These are phyloP conservation scores for Microtus richardsoni DNA, from an alignment of 2,113 vertebrate species.

Conservation along the genomic window DNA sequence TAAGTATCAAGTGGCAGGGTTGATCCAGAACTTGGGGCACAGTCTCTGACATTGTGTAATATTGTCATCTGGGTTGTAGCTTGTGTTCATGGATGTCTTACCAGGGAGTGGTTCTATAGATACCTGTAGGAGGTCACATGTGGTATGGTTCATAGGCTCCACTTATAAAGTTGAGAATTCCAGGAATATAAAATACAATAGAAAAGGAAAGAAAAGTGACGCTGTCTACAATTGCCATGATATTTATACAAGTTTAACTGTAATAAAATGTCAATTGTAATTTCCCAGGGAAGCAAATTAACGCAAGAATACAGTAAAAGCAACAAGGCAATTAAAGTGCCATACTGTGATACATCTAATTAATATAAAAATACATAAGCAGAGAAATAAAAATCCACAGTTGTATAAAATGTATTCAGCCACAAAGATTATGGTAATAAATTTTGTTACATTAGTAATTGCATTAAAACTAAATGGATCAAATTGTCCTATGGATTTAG, in stretches of 20 bases:
- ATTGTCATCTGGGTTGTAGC: neutral
- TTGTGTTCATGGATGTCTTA: neutral
- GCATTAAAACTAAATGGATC: neutral
- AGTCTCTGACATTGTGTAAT: too few relatives aligned
- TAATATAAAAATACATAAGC: neutral
- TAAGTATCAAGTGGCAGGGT: neutral
- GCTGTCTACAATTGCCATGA: neutral
- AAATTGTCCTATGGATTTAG: neutral
- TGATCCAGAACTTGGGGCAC: rapidly evolving
- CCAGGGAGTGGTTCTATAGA: neutral
- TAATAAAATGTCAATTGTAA: neutral
- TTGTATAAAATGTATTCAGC: neutral
- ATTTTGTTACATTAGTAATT: neutral
- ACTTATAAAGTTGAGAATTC: neutral
- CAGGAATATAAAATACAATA: too few relatives aligned
- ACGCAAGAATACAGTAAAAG: neutral
- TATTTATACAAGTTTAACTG: neutral
- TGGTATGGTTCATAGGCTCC: neutral
- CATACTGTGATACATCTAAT: neutral
- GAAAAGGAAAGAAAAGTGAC: neutral
- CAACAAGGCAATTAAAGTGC: neutral
- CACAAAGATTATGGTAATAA: neutral
- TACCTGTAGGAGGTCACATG: neutral
- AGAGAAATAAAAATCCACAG: neutral
- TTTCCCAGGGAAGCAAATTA: neutral